Evolutionary conservation across 92 coral and sea anemone species (phyloP), one percentile per base, ranked within the genome.

Genomic region (Diadumene lineata): DNA sequence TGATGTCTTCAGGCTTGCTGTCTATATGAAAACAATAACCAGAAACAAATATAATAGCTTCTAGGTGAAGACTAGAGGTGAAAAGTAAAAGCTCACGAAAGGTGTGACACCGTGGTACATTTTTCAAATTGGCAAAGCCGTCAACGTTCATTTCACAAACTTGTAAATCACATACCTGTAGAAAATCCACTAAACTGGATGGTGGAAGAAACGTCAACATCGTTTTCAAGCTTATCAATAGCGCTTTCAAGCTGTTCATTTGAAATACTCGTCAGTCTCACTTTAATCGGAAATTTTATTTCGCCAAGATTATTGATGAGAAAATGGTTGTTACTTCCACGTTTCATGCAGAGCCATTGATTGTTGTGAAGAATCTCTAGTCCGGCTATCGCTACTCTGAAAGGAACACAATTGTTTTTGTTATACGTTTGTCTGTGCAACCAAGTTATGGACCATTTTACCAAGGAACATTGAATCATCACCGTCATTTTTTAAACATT

Each of bases 181-280:
- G 78, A 71, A 38, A 91, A 82, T 1, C 97, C 97, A 23, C 81
- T 32, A 64, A 84, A 91, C 66, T 91, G 97, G 8, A 91, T 77
- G 33, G 73, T 46, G n/a, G 88, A 80, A 34, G 85, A 25, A 11
- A 88, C 81, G 33, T 80, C 79, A 8, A 63, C 87, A 43, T 60
- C 84, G 57, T 87, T 87, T 68, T 78, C 82, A 1, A 88, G 81
- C 38, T 77, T 65, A 1, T 48, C 38, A 8, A 91, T 75, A 15
- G 84, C 74, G 16, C 81, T 74, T 43, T 87, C 88, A 57, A 91
- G 66, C 75, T 86, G 96, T 43, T 90, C 92, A 13, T 86, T 86
- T 9, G 80, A 75, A 69, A 90, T 86, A 50, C 96, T 90, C 23
- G 92, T 90, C 27, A 90, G 26, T 31, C 96, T 83, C 24, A 90